Base-by-base conservation (phyloP, 2,113 vertebrate species). In the Pachycephala philippinensis region DNA sequence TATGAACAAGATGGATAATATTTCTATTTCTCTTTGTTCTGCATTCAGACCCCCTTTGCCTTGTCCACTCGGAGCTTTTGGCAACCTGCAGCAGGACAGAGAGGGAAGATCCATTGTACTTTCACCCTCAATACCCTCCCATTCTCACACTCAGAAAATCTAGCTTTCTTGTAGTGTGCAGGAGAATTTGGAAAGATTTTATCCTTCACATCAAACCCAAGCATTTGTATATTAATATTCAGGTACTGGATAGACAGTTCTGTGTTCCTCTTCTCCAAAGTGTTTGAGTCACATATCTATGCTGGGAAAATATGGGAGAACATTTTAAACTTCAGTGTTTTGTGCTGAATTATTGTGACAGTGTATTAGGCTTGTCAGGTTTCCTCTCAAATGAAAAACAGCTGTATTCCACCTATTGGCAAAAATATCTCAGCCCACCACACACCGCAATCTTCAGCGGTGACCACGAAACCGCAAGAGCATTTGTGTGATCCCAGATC, bases 401-500 rank as follows among this genome's bases (percentile, higher is more conserved):
- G 97, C 98, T 98, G 98, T 93, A 98, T 97, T 97, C 97, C 95
- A 97, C 93, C 97, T 98, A 97, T 63, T 97, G 97, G 97, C 97
- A 97, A 97, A 98, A 97, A 95, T 98, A 97, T 94, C 95, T 98
- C 96, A 97, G 97, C 96, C 97, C 95, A 96, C 98, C 96, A 83
- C 98, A 98, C 95, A 95, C 96, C 54, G 24, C 97, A 97, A 97
- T 97, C 98, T 98, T 98, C 97, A 97, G 97, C 85, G 90, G 97
- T 97, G 84, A 93, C 98, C 98, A 97, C 95, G 95, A 98, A 98
- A 98, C 98, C 98, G 72, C 97, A 97, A 97, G 97, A 97, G 97
- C 98, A 97, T 98, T 98, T 98, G 98, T 98, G 97, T 98, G 97
- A 98, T 96, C 97, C 97, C 93, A 97, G 97, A 98, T 98, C 98